Evolutionary conservation across 2,888 invertebrate genomes (phyloP), one percentile per base, ranked within the genome.

Genomic region (Melieria crassipennis): DNA sequence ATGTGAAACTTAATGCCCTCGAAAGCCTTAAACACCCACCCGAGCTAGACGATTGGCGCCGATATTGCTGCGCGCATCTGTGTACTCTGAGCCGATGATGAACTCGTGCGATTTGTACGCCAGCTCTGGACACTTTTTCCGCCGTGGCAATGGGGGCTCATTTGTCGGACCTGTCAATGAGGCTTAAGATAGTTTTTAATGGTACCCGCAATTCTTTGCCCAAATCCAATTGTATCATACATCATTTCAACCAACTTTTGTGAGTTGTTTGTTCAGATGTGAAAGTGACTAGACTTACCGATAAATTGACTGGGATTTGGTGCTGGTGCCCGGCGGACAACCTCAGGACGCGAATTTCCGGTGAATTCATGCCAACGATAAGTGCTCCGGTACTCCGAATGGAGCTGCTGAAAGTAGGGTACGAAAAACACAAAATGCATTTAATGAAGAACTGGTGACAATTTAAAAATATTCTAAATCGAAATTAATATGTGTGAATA

Each of bases 281-380:
- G 4, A 16, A 55, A 45, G 45, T 61, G 60, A 16, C 58, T 50
- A 16, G 73, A 82, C 84, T 78, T 71, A 84, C 84, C 84, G 79
- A 81, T 79, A 79, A 84, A 84, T 80, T 84, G 84, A 81, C 79
- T 84, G 78, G 79, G 89, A 89, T 88, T 89, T 71, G 88, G 90
- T 86, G 81, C 89, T 83, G 89, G 91, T 83, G 84, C 90, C 87
- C 80, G 92, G 88, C 89, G 91, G 88, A 90, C 92, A 88, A 90
- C 92, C 88, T 88, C 91, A 87, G 91, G 93, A 87, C 91, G 89
- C 76, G 93, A 92, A 84, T 90, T 89, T 76, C 92, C 92, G 83
- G 94, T 94, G 90, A 93, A 93, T 88, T 95, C 95, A 91, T 96
- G 95, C 95, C 95, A 96, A 91, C 94, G 92, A 91, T 95, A 96